Conservation (phyloP, 2,113 vertebrate species). For the Mohoua ochrocephala region DNA sequence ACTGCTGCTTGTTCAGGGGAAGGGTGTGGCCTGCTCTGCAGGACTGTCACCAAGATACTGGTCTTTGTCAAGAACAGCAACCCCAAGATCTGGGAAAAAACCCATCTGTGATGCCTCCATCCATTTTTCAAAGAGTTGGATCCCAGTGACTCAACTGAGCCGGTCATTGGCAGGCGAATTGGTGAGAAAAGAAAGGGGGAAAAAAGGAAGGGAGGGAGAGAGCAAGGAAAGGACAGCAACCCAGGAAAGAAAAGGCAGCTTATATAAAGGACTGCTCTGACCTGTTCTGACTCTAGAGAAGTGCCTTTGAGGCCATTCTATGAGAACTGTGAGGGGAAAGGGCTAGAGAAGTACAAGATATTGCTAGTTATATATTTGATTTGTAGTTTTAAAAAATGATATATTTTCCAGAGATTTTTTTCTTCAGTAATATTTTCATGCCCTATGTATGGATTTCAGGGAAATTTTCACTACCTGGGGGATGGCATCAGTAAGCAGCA, state of each 20-base stretch:
- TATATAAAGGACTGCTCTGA: not conserved
- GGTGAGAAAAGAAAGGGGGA: not conserved
- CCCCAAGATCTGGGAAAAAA: not conserved
- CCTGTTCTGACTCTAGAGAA: not conserved
- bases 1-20: not conserved
- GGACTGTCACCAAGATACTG: not conserved
- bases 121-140: not conserved
- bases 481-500: not conserved
- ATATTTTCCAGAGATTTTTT: not conserved
- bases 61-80: not conserved
- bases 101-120: not conserved
- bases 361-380: not conserved
- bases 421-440: not conserved
- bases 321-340: not conserved
- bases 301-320: not conserved
- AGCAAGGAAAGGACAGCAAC: not conserved
- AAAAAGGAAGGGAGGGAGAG: not conserved
- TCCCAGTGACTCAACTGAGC: not conserved
- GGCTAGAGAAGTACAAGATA: not conserved
- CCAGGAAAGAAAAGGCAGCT: not conserved
- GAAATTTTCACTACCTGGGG: not conserved
- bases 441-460: not conserved
- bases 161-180: fast-evolving
- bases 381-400: not conserved
- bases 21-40: not conserved